phyloP scores from a whole-genome alignment of 1,140 invertebrate species.

The Drosophila lini region DNA sequence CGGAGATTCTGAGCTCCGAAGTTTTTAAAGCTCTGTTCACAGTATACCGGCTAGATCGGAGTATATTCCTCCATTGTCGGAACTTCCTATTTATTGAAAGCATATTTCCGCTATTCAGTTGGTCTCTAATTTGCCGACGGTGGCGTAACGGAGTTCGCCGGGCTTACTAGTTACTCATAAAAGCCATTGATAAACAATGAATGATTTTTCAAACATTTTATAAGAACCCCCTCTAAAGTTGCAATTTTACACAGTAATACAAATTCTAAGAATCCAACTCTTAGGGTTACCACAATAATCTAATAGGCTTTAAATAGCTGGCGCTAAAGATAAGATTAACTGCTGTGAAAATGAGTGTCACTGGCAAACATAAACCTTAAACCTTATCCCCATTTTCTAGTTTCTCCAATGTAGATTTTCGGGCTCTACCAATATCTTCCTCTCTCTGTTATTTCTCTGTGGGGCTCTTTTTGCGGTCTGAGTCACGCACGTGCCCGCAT shows the following conservation, averaged over 20 bases:
- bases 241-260: not conserved
- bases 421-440: conserved; percentile 6
- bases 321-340: conserved; percentile 23
- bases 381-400: not conserved
- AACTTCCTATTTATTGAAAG: too few relatives aligned
- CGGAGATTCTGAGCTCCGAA: too few relatives aligned
- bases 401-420: conserved; percentile 5
- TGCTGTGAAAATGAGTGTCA: conserved; percentile 9
- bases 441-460: not conserved
- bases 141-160: too few relatives aligned
- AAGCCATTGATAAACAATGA: not conserved
- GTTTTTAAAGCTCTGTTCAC: too few relatives aligned
- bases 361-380: conserved; percentile 16
- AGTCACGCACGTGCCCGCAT: conserved; percentile 58
- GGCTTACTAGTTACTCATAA: not conserved
- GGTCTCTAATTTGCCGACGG: too few relatives aligned
- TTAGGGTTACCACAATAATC: not conserved
- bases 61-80: too few relatives aligned
- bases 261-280: not conserved
- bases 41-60: too few relatives aligned
- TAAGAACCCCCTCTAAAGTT: not conserved
- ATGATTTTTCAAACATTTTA: not conserved
- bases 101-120: too few relatives aligned
- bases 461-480: conserved; percentile 29
- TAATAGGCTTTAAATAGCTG: conserved; percentile 7